Evolutionary conservation across 2,797 vertebrate genomes (phyloP).

Genomic region (Lithobates pipiens): DNA sequence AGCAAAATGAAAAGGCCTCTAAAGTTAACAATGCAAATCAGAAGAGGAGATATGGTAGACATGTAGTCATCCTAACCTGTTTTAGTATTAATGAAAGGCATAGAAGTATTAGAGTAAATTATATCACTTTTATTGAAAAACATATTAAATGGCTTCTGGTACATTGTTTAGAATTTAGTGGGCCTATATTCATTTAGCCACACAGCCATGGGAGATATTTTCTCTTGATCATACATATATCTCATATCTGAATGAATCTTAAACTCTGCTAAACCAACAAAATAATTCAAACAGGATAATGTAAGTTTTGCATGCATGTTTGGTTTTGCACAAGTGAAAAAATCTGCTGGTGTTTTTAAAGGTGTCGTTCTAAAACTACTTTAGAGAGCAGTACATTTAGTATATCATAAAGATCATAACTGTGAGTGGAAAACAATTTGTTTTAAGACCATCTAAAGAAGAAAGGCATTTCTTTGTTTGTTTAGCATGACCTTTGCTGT

Average conservation of each 20-base stretch:
- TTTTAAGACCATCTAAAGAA: conserved; percentile 43
- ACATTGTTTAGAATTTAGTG: not conserved
- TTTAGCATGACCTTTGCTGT: conserved; percentile 49
- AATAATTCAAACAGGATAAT: conserved; percentile 16
- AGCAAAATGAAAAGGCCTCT: no score
- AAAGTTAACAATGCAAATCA: no score
- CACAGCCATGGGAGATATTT: not conserved
- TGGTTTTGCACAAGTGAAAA: conserved; percentile 36
- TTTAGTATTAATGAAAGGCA: no score
- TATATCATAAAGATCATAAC: conserved; percentile 19
- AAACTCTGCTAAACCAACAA: conserved; percentile 16
- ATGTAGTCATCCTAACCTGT: no score
- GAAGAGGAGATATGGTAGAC: no score
- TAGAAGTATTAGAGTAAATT: no score
- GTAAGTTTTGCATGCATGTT: not conserved
- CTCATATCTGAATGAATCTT: conserved; percentile 2
- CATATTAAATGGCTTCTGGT: not conserved
- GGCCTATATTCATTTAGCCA: not conserved
- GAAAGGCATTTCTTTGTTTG: conserved; percentile 51
- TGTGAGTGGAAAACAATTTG: conserved; percentile 35
- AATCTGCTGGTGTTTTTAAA: conserved; percentile 47
- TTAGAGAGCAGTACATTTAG: conserved; percentile 20
- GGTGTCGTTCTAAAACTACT: conserved; percentile 41
- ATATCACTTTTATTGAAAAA: no score
- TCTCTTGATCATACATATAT: not conserved